Percentiles rank a stretch among this genome's conserved stretches.
Conservation (phyloP, 2,113 vertebrate species). For the Lepisosteus oculatus region DNA sequence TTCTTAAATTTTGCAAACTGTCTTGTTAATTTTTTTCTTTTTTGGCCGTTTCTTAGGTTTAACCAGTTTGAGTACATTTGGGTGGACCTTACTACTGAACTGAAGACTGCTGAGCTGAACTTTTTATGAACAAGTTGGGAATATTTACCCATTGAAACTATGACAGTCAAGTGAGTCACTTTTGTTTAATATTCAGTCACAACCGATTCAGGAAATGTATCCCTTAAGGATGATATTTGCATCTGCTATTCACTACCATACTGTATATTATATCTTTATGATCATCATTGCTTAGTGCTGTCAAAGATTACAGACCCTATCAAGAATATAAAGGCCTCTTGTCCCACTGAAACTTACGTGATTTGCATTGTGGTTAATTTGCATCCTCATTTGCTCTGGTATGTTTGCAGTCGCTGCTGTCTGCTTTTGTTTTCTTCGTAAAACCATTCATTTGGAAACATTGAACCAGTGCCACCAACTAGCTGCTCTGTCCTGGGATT, state of each 20-base stretch:
- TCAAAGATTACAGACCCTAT: not conserved
- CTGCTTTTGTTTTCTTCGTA: conserved; percentile 42
- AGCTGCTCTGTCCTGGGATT: conserved; percentile 22
- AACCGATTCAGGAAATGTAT: too few species aligned
- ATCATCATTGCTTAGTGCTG: not conserved
- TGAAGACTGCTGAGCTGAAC: conserved; percentile 22
- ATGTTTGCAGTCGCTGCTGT: conserved; percentile 42
- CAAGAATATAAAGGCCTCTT: too few species aligned
- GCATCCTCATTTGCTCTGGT: conserved; percentile 55
- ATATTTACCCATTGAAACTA: conserved; percentile 57
- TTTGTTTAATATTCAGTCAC: too few species aligned
- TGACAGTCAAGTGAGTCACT: conserved; percentile 70
- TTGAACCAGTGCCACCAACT: conserved; percentile 27
- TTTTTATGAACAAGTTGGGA: conserved; percentile 60
- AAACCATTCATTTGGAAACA: conserved; percentile 37
- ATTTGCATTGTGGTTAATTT: conserved; percentile 61
- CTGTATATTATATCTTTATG: not conserved
- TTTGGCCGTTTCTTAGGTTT: too few species aligned
- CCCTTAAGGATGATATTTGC: too few species aligned
- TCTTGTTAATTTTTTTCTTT: too few species aligned
- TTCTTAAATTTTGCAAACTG: too few species aligned
- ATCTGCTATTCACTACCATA: too few species aligned
- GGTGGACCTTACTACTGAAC: conserved; percentile 3
- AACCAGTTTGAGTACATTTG: too few species aligned
- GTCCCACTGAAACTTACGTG: conserved; percentile 35